phyloP scores from a whole-genome alignment of 1,140 invertebrate species.

The Drosophila pruinosa region DNA sequence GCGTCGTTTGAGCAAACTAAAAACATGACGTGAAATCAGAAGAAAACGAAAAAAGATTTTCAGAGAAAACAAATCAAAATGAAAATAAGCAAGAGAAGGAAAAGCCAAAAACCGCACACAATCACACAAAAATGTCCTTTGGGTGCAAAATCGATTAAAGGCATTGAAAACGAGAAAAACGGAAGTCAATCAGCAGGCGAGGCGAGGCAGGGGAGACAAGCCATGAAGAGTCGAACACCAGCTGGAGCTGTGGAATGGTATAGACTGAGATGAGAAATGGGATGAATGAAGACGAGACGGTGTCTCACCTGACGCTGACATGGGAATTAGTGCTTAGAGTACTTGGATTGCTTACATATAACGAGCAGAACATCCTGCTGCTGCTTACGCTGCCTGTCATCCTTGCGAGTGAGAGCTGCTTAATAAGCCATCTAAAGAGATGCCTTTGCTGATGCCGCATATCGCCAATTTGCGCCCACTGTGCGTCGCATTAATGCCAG shows the following conservation, averaged over 20 bases:
- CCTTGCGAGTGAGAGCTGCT: constrained; percentile 7
- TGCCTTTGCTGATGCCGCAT: constrained; percentile 34
- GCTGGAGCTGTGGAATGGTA: not conserved
- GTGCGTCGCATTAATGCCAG: constrained; percentile 63
- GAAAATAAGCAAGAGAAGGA: constrained; percentile 15
- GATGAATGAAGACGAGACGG: constrained; percentile 6
- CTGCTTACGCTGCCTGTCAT: not conserved
- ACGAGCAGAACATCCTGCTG: constrained; percentile 17
- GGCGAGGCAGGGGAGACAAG: not conserved
- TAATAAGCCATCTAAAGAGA: constrained; percentile 55
- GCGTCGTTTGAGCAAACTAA: constrained; percentile 48
- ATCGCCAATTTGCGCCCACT: constrained; percentile 46
- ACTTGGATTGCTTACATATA: constrained; percentile 43
- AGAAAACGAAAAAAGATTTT: constrained; percentile 22
- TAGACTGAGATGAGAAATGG: not conserved
- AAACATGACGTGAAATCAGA: constrained; percentile 20
- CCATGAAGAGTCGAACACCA: not conserved
- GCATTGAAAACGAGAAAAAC: constrained; percentile 52
- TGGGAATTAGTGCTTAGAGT: constrained; percentile 56
- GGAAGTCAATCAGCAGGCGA: constrained; percentile 76
- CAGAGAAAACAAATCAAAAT: constrained; percentile 69
- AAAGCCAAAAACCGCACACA: constrained; percentile 68
- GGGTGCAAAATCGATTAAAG: constrained; percentile 81
- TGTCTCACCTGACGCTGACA: constrained; percentile 57
- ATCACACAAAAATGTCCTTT: constrained; percentile 76